Base-by-base conservation (phyloP, 2,113 vertebrate genomes). In the Microtus oregoni region DNA sequence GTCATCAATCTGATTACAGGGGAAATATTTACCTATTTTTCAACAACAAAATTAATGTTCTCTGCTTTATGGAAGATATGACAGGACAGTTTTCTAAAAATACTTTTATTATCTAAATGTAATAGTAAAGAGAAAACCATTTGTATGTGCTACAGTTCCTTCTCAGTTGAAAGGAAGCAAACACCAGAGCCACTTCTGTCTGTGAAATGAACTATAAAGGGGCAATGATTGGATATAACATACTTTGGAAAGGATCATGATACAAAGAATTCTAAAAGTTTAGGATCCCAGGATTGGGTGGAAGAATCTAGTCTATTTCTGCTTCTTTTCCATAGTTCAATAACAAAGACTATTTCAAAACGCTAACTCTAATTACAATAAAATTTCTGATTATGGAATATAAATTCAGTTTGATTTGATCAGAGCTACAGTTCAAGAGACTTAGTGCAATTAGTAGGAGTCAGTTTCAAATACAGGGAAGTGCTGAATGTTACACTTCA, bases 371-470 rank as follows among this genome's bases (percentile, higher is more conserved):
- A 81, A 86, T 2, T 50, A 47, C 35, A 73, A 61, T 13, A 72
- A 68, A 73, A 83, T 78, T 26, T 65, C 28, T 86, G 14, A 63
- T 92, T 68, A 75, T 6, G 24, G 58, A 92, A 11, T 73, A 11
- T 89, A 26, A 76, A 2, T 58, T 8, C 22, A 63, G 38, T 79
- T 9, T 35, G 9, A 95, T 14, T 76, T 87, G 19, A 70, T 44
- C 17, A 44, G 14, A 30, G 22, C 32, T 81, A 72, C 88, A 94
- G 58, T 85, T 85, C 14, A 85, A 85, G 91, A 75, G 52, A 95
- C 44, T 68, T 55, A n/a, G 9, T 7, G 1, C 3, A 88, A 92
- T 91, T 89, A 87, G 3, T 72, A 90, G 75, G 3, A 1, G 0
- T 92, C 38, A 67, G 22, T 10, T 86, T 92, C 41, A 61, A 70